Base-by-base conservation (phyloP, 2,888 invertebrate species). In the Harmothoe impar region DNA sequence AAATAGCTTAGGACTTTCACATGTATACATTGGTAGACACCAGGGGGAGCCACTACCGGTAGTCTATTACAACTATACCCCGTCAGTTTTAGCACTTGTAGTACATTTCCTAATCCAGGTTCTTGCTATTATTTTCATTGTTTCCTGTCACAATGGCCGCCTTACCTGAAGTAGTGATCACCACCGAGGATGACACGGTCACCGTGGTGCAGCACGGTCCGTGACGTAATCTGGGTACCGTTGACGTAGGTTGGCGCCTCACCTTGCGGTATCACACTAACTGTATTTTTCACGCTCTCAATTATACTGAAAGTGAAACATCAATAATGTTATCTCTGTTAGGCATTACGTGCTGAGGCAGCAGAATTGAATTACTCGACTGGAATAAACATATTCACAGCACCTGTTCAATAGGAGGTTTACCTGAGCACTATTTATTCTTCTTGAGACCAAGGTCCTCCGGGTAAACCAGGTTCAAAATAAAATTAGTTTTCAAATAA, bases 161-260 rank as follows among this genome's bases (percentile, higher is more conserved):
- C 25, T 86, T 91, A 95, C 94, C 95, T 93, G 93, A 95, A 96
- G 92, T 95, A 96, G 91, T 96, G 95, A 90, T 95, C 95, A 17
- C 95, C 96, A 25, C 95, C 96, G n/a, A 96, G 92, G 52, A 95
- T 94, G 0, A 96, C 94, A 90, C 95, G 91, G 91, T 96, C 95
- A 51, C 94, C 95, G 93, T 95, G 95, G 91, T 94, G 94, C 0
- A 95, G 93, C 7, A 92, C 92, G 5, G 93, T 93, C 10, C 94
- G 92, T 51, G 93, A 93, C 0, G 93, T 92, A 68, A 95, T 94
- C 25, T 94, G 93, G 89, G 94, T 93, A 5, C 96, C 96, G 91
- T 96, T 96, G 56, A 96, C 94, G 90, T 95, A 96, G 7, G 95
- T 95, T 7, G 94, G 94, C 0, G 95, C 95, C 91, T 95, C 94